Base-by-base conservation (phyloP, 2,888 invertebrate genomes). In the Hyalella azteca region DNA sequence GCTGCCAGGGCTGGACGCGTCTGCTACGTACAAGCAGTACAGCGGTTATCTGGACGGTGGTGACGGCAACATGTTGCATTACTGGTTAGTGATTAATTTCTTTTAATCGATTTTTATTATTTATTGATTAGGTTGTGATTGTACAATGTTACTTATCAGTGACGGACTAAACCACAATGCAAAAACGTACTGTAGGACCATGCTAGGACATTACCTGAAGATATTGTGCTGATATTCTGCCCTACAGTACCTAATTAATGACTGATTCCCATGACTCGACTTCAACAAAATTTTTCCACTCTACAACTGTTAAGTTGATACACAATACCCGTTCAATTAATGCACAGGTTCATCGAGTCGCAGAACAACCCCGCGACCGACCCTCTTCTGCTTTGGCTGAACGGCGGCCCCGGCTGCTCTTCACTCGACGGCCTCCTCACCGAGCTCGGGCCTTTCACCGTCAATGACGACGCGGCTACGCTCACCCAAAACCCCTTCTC, bases 61-160 rank as follows among this genome's bases (percentile, higher is more conserved):
- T 15, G 59, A 78, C 26, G 81, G 79, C 45, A 82, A 79, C 26
- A 60, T 79, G 22, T 76, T 82, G 0, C 82, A 82, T 40, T 82
- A 82, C 41, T 82, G 82, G 82, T 81, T 79, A 54, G 77, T 19
- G n/a, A n/a, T n/a, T n/a, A n/a, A n/a, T n/a, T n/a, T n/a, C n/a
- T n/a, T n/a, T n/a, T n/a, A n/a, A n/a, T n/a, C n/a, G n/a, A n/a
- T n/a, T n/a, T n/a, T n/a, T n/a, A n/a, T n/a, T n/a, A n/a, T n/a
- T n/a, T n/a, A n/a, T n/a, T n/a, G n/a, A n/a, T n/a, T n/a, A n/a
- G n/a, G n/a, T n/a, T n/a, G n/a, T n/a, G n/a, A n/a, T n/a, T n/a
- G n/a, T n/a, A n/a, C n/a, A n/a, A n/a, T n/a, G n/a, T n/a, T n/a
- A n/a, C n/a, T n/a, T n/a, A n/a, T n/a, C n/a, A n/a, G n/a, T n/a